Percentiles rank a stretch among this genome's conserved stretches.
Evolutionary conservation across 2,797 vertebrate genomes (phyloP).

Genomic region (Coranthus polyacanthus): DNA sequence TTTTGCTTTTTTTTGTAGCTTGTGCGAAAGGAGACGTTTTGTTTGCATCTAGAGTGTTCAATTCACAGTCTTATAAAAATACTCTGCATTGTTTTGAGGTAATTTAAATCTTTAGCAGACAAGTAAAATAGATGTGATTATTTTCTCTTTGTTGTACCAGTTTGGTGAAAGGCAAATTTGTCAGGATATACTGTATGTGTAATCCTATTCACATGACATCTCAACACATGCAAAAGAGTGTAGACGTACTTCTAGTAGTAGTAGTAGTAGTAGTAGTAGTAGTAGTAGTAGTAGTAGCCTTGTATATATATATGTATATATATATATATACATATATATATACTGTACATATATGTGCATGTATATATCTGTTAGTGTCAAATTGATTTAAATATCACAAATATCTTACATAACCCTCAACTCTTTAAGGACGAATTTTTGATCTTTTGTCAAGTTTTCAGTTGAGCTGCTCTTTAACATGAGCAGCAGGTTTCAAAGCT

Average conservation of each 20-base stretch:
- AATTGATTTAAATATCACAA: slow-evolving; percentile 73
- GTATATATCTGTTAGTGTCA: slow-evolving; percentile 51
- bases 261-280: slow-evolving; percentile 23
- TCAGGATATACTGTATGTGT: slow-evolving; percentile 64
- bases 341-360: slow-evolving; percentile 6
- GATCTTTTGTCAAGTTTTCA: slow-evolving; percentile 28
- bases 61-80: slow-evolving; percentile 91
- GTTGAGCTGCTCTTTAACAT: slow-evolving; percentile 25
- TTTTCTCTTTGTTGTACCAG: slow-evolving; percentile 83
- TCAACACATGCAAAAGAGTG: slow-evolving; percentile 79
- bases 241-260: slow-evolving; percentile 45
- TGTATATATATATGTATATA: neutral
- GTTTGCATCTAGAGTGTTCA: slow-evolving; percentile 62
- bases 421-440: slow-evolving; percentile 78
- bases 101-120: slow-evolving; percentile 83
- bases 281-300: slow-evolving; percentile 20
- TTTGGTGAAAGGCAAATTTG: slow-evolving; percentile 93
- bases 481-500: slow-evolving; percentile 22
- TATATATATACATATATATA: slow-evolving; percentile 29
- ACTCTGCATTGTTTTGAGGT: slow-evolving; percentile 84
- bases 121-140: slow-evolving; percentile 77
- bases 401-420: slow-evolving; percentile 69
- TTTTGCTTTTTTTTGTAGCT: slow-evolving; percentile 59
- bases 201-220: slow-evolving; percentile 65
- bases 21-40: slow-evolving; percentile 53